phyloP scores from a whole-genome alignment of 2,113 vertebrate species.

The Indicator indicator region DNA sequence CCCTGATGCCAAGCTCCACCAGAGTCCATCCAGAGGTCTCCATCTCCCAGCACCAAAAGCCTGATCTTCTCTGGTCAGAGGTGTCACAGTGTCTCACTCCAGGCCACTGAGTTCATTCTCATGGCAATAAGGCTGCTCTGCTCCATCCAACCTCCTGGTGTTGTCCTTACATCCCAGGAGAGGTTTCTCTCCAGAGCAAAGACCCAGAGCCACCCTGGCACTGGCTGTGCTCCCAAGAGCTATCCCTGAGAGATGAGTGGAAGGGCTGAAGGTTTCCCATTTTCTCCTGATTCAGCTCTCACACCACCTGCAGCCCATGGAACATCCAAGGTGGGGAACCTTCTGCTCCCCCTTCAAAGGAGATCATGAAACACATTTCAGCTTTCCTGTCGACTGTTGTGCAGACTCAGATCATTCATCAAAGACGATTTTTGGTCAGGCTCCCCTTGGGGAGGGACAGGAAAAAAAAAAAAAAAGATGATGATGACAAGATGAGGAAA shows the following conservation, averaged over 20 bases:
- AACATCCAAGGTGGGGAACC: neutral
- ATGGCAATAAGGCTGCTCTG: neutral
- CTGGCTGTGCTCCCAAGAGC: fast-evolving
- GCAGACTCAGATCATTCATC: constrained; percentile 26
- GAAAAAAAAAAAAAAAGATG: neutral
- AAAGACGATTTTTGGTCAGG: constrained; percentile 55
- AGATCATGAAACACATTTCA: neutral
- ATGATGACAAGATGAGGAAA: constrained; percentile 30
- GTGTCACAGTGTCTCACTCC: neutral
- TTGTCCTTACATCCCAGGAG: neutral
- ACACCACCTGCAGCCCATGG: neutral
- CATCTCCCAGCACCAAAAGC: neutral
- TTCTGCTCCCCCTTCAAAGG: constrained; percentile 20
- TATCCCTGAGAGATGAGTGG: neutral
- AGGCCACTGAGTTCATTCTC: neutral
- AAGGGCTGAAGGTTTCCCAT: neutral
- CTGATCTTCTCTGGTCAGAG: neutral
- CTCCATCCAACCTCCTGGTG: neutral
- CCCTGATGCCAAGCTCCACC: neutral
- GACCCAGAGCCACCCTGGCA: neutral
- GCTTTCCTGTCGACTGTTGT: neutral
- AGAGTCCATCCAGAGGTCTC: neutral
- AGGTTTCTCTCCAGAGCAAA: neutral
- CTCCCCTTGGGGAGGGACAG: constrained; percentile 12
- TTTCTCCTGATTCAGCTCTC: neutral